Base-by-base conservation (phyloP, 2,797 vertebrate species). In the Spheniscus humboldti region DNA sequence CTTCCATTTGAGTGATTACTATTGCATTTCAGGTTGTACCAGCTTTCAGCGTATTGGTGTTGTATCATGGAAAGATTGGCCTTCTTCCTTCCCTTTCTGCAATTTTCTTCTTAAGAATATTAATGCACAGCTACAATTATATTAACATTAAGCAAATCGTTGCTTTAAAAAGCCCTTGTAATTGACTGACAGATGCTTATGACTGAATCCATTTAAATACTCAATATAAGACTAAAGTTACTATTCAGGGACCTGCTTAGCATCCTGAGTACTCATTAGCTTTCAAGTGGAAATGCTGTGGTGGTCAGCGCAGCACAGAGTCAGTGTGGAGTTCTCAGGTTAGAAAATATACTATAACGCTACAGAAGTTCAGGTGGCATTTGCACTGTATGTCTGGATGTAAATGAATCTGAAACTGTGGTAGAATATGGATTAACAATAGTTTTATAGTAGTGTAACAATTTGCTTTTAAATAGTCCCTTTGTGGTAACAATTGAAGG, bases 121-220 rank as follows among this genome's bases (percentile, higher is more conserved):
- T 79, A 83, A 69, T 47, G 11, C 25, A 45, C 10, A 7, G 55
- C 24, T 90, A 43, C 30, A 59, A 37, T 84, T 77, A 72, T 55
- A 50, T 53, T 91, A 86, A 45, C 16, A 17, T 85, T 68, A 83
- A 57, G 56, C 31, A 82, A 64, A 55, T 48, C 31, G 17, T 73
- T 93, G n/a, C 68, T 86, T 92, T 84, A 60, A 72, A 82, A 94
- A 82, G 59, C 52, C 59, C 53, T 72, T 79, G 69, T 91, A 95
- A 78, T 27, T 83, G 50, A 72, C 30, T 90, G 88, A 66, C 30
- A 83, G 75, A n/a, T 75, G 35, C 67, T 88, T 93, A 41, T 31
- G 41, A 41, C 37, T 74, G 63, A 77, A 90, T 84, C 56, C 7
- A 43, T 93, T 96, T 71, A 90, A 97, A 91, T 78, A 86, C 64